Conservation (phyloP, 2,797 vertebrate species). For the Pantherophis vulpinus region DNA sequence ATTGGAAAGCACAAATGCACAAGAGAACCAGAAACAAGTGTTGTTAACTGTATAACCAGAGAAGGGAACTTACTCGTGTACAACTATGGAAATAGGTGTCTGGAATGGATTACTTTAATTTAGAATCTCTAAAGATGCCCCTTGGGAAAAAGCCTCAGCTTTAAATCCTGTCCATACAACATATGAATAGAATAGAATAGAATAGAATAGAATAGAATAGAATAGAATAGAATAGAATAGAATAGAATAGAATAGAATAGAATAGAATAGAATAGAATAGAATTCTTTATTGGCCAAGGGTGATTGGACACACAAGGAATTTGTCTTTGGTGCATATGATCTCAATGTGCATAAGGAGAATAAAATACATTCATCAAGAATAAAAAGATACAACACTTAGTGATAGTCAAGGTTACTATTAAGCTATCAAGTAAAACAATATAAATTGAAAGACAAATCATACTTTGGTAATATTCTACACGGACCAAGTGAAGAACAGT, state of each 20-base stretch:
- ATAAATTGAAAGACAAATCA: too few relatives aligned
- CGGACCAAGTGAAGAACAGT: not conserved
- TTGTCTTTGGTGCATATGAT: too few relatives aligned
- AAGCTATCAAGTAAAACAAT: too few relatives aligned
- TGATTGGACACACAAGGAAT: too few relatives aligned
- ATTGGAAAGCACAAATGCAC: not conserved
- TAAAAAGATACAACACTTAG: too few relatives aligned
- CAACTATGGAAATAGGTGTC: not conserved
- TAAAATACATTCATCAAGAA: too few relatives aligned
- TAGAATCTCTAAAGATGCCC: not conserved
- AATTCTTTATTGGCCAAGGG: too few relatives aligned
- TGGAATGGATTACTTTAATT: not conserved
- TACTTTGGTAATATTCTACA: not conserved
- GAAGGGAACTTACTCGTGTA: not conserved
- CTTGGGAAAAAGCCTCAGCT: slow-evolving; percentile 42
- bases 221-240: too few relatives aligned
- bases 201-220: too few relatives aligned
- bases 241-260: not conserved
- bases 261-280: too few relatives aligned
- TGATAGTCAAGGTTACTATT: too few relatives aligned
- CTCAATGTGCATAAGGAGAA: too few relatives aligned
- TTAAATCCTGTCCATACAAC: slow-evolving; percentile 39
- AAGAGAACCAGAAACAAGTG: not conserved
- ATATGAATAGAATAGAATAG: not conserved
- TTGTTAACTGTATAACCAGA: not conserved